phyloP scores from a whole-genome alignment of 2,113 vertebrate genomes.

The Tapirus terrestris region DNA sequence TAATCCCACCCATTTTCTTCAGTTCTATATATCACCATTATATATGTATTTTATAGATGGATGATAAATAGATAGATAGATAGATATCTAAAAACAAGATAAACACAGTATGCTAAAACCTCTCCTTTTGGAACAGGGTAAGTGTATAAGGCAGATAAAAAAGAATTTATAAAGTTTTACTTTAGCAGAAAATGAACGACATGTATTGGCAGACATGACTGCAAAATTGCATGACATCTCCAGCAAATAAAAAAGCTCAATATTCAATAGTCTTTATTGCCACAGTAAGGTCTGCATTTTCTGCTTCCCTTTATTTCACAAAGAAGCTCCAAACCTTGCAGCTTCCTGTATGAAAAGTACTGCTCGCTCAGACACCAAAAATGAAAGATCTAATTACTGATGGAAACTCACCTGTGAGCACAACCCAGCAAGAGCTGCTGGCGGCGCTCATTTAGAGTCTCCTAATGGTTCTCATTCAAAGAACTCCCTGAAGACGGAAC shows the following conservation, averaged over 20 bases:
- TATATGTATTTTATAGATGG: neutral
- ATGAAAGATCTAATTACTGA: constrained; percentile 73
- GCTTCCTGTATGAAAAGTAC: neutral
- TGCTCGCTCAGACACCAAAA: constrained; percentile 42
- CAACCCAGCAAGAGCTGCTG: neutral
- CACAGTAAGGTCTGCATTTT: constrained; percentile 16
- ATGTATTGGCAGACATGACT: too few species aligned
- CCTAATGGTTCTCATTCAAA: constrained; percentile 65
- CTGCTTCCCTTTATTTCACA: constrained; percentile 55
- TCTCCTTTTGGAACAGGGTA: neutral
- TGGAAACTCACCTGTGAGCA: constrained; percentile 63
- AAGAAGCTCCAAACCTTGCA: constrained; percentile 9
- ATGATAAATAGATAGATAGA: neutral
- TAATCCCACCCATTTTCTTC: neutral
- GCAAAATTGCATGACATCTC: neutral
- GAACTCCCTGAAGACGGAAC: constrained; percentile 55
- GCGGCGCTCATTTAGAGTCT: constrained; percentile 14
- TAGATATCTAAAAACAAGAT: neutral
- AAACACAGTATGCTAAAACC: neutral
- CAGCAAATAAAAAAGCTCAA: neutral
- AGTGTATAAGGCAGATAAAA: neutral
- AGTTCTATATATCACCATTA: neutral
- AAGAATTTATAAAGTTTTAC: constrained; percentile 15
- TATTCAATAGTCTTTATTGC: neutral
- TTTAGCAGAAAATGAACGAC: constrained; percentile 8